Evolutionary conservation across 1,140 invertebrate species (phyloP), one percentile per base, ranked within the genome.

Genomic region (Ephestia elutella): DNA sequence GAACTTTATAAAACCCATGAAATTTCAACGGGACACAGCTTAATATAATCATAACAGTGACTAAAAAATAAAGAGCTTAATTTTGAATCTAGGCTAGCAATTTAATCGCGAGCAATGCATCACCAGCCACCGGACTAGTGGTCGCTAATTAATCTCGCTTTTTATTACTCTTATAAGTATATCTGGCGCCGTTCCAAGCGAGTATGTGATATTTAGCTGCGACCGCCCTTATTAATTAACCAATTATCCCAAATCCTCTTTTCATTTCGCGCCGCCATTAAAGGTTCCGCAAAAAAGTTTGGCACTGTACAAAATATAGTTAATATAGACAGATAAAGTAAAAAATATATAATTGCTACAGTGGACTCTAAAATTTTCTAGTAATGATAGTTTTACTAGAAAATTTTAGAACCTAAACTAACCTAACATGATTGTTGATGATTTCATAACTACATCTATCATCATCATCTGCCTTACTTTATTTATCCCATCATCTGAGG

Each of bases 221-320:
- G 49, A 48, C 55, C 30, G 13, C 51, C 57, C 61, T 63, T 63
- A 63, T 63, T 63, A 56, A 63, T 58, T 63, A 63, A 63, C 61
- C 61, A 63, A 63, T 63, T 63, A 63, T 13, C 56, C 61, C 38
- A 54, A 55, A 63, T 58, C 50, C 54, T 50, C 60, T 57, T 62
- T 54, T 57, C 51, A 55, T 60, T 49, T 30, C 19, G n/a, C 17
- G 19, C 54, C 54, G 38, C 54, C 54, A 56, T 53, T 53, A 53
- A 50, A 53, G 20, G 50, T 25, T 53, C 17, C 11, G 21, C 50
- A 20, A 53, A 53, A 53, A 53, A 50, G 50, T 53, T 53, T 10
- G 20, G 50, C 8, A 53, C 20, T 10, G 38, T 15, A n/a, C 15
- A 44, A n/a, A 44, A 15, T 15, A 44, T 15, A 3, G 38, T 44